Base-by-base conservation (phyloP, 2,888 invertebrate genomes). In the Drosophila buzzatii region DNA sequence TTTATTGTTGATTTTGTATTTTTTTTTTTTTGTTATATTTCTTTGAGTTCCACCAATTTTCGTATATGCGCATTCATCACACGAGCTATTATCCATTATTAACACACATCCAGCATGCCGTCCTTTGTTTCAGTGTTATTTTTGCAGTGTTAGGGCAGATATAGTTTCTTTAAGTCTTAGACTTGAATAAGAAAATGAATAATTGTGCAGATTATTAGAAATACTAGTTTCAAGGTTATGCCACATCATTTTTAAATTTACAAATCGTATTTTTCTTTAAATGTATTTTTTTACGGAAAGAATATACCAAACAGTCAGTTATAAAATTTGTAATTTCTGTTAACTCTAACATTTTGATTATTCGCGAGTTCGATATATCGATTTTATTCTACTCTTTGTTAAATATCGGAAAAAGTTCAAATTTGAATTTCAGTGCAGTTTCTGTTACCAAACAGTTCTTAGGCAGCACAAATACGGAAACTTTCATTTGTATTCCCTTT, bases 1-100 rank as follows among this genome's bases (percentile, higher is more conserved):
- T 65, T 84, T 73, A 8, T 71, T 60, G 27, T 45, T 62, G 16
- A 14, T 61, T 66, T 68, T 60, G 47, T 35, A n/a, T n/a, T n/a
- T 31, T 72, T 57, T 18, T 1, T 33, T 33, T 51, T 18, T 18
- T n/a, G 7, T 33, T 47, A 23, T 71, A 49, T 47, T 56, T 37
- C 4, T 53, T 52, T 52, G 31, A 27, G 20, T 35, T 45, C 47
- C 14, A 58, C 8, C n/a, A 27, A 27, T 10, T 59, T 20, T 20
- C 20, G 18, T 31, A 12, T 16, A 16, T 18, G 18, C 37, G 47
- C 59, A 59, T 39, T 33, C 12, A 23, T 37, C 23, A 45, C 51
- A 65, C 45, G 6, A 5, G 20, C n/a, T 27, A 45, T 12, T 27
- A 9, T 16, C 4, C 16, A n/a, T 52, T 37, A 51, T 42, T 51